Base-by-base conservation (phyloP, 2,113 vertebrate genomes). In the Glaucidium brasilianum region DNA sequence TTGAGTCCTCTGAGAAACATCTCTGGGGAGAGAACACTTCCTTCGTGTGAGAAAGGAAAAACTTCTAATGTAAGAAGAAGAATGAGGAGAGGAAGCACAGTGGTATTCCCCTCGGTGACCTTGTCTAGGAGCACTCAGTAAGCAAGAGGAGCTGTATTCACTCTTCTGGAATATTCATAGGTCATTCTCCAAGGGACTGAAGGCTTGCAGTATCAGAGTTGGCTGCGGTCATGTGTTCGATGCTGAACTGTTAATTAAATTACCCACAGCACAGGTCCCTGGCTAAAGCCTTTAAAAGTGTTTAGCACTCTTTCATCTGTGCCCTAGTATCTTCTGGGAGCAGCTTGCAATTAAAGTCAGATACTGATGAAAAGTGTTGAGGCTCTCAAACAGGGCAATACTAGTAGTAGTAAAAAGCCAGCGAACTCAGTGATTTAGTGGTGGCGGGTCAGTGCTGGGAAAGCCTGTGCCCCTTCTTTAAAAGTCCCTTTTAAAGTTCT, bases 221-320 rank as follows among this genome's bases (percentile, higher is more conserved):
- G 92, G 91, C 91, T 82, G 76, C 5, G 47, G 92, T 88, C 64
- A 41, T 35, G 81, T 89, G 86, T 59, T 85, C 85, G 85, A 94
- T 89, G 92, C 94, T 85, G 80, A 97, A 93, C 92, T 94, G 92
- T 97, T 98, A 98, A 98, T 98, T 98, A 98, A 98, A 97, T 97
- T 96, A 95, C 89, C 78, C 74, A 67, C 91, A 90, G 95, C 95
- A 84, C 30, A 93, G 90, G 76, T 92, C 81, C 69, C 52, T 75
- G 92, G 90, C 95, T 94, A 64, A 90, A 96, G 87, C 80, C 89
- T 83, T 91, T 73, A 77, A 35, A 96, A 88, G 88, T 81, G 69
- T 92, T 96, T 58, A 95, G 73, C 89, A 41, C 79, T 76, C 92
- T 72, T 90, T 85, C 83, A 88, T 96, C 94, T 97, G 90, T 92